Conservation (phyloP, 2,888 invertebrate genomes). For the Oligia strigilis region DNA sequence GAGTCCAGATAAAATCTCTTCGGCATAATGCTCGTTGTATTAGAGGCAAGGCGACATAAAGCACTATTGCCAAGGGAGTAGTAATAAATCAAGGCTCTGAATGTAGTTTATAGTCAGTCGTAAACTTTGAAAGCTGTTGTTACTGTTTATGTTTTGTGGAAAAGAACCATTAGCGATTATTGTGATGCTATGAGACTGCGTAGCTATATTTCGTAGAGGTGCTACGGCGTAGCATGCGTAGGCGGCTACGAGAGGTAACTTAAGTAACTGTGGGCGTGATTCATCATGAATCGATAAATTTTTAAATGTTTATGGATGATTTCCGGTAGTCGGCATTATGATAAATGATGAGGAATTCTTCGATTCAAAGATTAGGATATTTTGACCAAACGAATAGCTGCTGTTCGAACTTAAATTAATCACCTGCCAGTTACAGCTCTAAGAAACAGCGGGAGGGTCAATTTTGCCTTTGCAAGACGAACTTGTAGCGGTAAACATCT, state of each 20-base stretch:
- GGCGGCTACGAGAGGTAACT: constrained; percentile 34
- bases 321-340: background rate
- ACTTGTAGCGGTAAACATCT: background rate
- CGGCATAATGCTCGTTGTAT: constrained; percentile 46
- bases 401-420: constrained; percentile 19
- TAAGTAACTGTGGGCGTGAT: constrained; percentile 5
- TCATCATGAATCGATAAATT: background rate
- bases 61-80: constrained; percentile 62
- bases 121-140: constrained; percentile 72
- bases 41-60: constrained; percentile 61
- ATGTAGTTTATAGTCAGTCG: constrained; percentile 71
- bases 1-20: constrained; percentile 52
- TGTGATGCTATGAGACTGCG: constrained; percentile 44
- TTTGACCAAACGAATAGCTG: background rate
- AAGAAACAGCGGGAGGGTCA: background rate
- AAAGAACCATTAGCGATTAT: constrained; percentile 67
- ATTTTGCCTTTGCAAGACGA: background rate
- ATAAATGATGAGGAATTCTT: constrained; percentile 1
- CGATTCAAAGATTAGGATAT: background rate
- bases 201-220: constrained; percentile 42
- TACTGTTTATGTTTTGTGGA: constrained; percentile 67
- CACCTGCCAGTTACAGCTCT: constrained; percentile 15
- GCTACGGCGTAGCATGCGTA: constrained; percentile 57
- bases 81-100: constrained; percentile 69
- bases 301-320: background rate